Percentiles rank a stretch among this genome's conserved stretches.
Evolutionary conservation across 1,140 invertebrate species (phyloP).

Genomic region (Periplaneta americana): DNA sequence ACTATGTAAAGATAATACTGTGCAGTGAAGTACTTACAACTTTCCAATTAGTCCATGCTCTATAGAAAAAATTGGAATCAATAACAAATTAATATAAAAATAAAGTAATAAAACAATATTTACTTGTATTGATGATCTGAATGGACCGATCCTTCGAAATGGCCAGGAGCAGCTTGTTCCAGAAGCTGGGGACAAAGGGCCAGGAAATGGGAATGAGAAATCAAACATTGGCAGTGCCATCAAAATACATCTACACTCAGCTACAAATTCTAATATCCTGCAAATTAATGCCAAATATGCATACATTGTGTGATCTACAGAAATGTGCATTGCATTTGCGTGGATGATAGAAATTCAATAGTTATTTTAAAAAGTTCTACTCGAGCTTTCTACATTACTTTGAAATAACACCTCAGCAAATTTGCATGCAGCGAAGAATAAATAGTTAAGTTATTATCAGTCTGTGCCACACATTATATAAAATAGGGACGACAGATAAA

Average conservation of each 20-base stretch:
- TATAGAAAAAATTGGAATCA: background rate
- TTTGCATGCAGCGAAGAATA: background rate
- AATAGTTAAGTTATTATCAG: background rate
- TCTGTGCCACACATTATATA: background rate
- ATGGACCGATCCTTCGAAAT: constrained; percentile 5
- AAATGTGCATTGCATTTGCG: background rate
- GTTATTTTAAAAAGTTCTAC: background rate
- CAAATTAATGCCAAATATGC: too few relatives aligned
- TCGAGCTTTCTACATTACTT: background rate
- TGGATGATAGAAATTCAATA: background rate
- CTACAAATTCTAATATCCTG: background rate
- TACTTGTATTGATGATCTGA: constrained; percentile 40
- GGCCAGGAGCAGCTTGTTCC: constrained; percentile 42
- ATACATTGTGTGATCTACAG: background rate
- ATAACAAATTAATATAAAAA: background rate
- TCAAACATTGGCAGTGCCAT: background rate
- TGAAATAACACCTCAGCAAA: background rate
- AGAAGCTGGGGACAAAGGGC: constrained; percentile 48
- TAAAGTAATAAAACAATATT: constrained; percentile 44
- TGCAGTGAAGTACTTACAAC: background rate
- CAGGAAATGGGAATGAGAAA: constrained; percentile 17
- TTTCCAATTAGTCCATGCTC: background rate
- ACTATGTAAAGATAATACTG: background rate
- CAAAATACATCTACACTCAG: constrained; percentile 3
- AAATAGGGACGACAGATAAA: background rate